These are phyloP conservation scores for Sinocyclocheilus anophthalmus DNA, from an alignment of 2,113 vertebrate species.

Conservation along the genomic window DNA sequence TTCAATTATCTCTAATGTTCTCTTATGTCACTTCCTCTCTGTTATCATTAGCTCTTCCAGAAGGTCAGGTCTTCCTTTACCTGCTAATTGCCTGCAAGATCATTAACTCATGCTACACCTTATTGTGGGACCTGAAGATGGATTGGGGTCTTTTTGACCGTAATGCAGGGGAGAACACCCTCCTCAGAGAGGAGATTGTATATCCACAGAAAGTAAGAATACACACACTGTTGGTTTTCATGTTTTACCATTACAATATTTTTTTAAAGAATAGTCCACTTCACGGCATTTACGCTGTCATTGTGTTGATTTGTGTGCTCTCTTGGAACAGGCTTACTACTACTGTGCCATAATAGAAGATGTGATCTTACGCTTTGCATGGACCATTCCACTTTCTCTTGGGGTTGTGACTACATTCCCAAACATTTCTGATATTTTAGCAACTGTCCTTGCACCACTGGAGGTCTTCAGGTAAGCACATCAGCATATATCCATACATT, in stretches of 20 bases:
- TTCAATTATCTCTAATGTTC: neutral
- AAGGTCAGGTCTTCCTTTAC: conserved; percentile 91
- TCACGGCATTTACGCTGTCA: neutral
- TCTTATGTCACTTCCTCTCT: neutral
- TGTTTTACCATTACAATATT: neutral
- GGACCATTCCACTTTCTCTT: conserved; percentile 89
- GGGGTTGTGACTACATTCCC: conserved; percentile 69
- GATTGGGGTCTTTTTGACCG: conserved; percentile 99
- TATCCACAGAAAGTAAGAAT: conserved; percentile 93
- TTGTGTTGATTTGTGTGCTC: neutral
- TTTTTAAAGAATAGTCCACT: neutral
- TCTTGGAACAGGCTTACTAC: conserved; percentile 85
- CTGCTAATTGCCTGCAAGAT: conserved; percentile 89
- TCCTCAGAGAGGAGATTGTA: conserved; percentile 97
- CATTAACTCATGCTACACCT: conserved; percentile 94
- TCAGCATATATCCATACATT: neutral
- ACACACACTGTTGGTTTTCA: neutral
- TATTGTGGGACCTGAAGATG: conserved; percentile 99
- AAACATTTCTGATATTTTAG: conserved; percentile 81
- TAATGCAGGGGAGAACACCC: conserved; percentile 95
- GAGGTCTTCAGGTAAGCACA: conserved; percentile 92
- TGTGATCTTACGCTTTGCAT: conserved; percentile 90
- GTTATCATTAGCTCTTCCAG: conserved; percentile 68
- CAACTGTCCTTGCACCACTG: conserved; percentile 89
- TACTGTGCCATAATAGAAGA: conserved; percentile 98